Conservation (phyloP, 2,888 invertebrate species). For the Arge pagana region DNA sequence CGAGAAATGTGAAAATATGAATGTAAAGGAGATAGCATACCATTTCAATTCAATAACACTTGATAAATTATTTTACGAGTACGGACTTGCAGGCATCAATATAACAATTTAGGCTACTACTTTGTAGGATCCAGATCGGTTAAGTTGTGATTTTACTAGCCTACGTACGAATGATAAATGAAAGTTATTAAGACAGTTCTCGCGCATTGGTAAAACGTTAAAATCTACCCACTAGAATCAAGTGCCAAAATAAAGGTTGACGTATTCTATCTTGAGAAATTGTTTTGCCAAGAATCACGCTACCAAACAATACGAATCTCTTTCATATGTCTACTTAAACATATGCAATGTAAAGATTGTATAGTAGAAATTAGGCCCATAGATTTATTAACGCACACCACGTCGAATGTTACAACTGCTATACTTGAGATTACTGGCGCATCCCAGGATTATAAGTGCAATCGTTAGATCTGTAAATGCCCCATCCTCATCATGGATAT, state of each 20-base stretch:
- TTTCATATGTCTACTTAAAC: slow-evolving; percentile 18
- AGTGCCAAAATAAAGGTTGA: slow-evolving; percentile 15
- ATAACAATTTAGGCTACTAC: no score
- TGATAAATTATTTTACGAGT: slow-evolving; percentile 7
- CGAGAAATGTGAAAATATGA: slow-evolving; percentile 9
- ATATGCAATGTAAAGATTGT: slow-evolving; percentile 10
- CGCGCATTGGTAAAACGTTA: no score
- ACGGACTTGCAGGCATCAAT: neutral
- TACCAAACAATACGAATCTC: slow-evolving; percentile 15
- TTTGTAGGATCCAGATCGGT: no score
- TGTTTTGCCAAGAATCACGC: slow-evolving; percentile 10
- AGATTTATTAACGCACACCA: slow-evolving; percentile 7
- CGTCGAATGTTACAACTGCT: neutral
- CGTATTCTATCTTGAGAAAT: slow-evolving; percentile 4
- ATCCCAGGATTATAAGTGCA: neutral
- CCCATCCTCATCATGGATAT: neutral
- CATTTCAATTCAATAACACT: slow-evolving; percentile 12
- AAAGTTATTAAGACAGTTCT: no score
- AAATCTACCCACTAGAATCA: no score
- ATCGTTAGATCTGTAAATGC: slow-evolving; percentile 8
- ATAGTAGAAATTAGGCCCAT: slow-evolving; percentile 1
- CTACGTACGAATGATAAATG: no score
- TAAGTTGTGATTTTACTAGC: no score
- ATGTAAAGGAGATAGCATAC: slow-evolving; percentile 12
- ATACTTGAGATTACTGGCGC: slow-evolving; percentile 3